phyloP scores from a whole-genome alignment of 2,113 vertebrate species.

The Cyphomyrus discorhynchus region DNA sequence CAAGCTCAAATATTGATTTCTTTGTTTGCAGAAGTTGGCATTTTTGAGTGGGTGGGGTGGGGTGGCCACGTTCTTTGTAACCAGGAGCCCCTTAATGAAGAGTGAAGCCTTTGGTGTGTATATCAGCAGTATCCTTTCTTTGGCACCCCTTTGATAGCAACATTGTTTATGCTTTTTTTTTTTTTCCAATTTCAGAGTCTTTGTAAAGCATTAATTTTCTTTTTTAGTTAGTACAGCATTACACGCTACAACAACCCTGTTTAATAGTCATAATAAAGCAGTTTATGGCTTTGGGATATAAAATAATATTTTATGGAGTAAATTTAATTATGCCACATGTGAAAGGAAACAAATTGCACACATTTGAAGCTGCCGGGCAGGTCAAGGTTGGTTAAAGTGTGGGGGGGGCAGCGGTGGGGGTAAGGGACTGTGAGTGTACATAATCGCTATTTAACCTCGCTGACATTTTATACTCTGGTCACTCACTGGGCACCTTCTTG shows the following conservation, averaged over 20 bases:
- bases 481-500: not conserved
- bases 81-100: not conserved
- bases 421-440: not conserved
- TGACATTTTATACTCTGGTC: not conserved
- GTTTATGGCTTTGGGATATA: not conserved
- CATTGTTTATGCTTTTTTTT: not conserved
- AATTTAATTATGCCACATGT: not conserved
- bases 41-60: not conserved
- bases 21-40: not conserved
- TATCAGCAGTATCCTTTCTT: not conserved
- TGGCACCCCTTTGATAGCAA: not conserved
- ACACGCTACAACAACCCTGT: not conserved
- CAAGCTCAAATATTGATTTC: conserved; percentile 42
- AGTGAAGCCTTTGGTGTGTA: not conserved
- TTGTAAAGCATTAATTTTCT: not conserved
- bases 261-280: not conserved
- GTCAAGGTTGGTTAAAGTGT: not conserved
- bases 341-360: not conserved
- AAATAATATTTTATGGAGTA: conserved; percentile 1
- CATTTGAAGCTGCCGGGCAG: not conserved
- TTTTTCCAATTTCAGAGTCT: not conserved
- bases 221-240: not conserved
- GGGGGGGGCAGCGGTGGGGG: not conserved
- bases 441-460: not conserved
- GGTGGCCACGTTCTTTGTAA: not conserved